A percentile compares a stretch with the other conserved stretches of the same genome.
phyloP scores from a whole-genome alignment of 2,888 invertebrate genomes.

The Anoncus sp. region DNA sequence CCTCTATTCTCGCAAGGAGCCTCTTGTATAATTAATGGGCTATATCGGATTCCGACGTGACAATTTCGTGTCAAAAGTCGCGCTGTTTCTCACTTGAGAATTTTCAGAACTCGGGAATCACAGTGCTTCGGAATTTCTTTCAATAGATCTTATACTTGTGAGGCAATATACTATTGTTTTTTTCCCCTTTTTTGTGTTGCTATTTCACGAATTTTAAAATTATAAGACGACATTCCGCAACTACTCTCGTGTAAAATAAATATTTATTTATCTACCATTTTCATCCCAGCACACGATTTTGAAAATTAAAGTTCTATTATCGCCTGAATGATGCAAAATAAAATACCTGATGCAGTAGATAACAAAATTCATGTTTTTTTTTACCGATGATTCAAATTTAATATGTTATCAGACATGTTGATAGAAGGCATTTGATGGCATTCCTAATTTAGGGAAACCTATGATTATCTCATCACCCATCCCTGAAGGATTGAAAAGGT shows the following conservation, averaged over 20 bases:
- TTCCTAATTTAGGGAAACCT: too few relatives aligned
- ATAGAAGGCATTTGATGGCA: too few relatives aligned
- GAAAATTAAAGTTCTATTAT: too few relatives aligned
- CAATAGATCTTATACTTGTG: not conserved
- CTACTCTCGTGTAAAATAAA: too few relatives aligned
- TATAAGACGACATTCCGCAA: not conserved
- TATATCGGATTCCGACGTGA: conserved; percentile 45
- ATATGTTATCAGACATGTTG: too few relatives aligned
- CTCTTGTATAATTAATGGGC: conserved; percentile 52
- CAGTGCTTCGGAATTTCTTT: conserved; percentile 1
- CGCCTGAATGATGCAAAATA: too few relatives aligned
- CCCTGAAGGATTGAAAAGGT: too few relatives aligned
- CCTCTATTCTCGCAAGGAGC: conserved; percentile 25
- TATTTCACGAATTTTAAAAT: not conserved
- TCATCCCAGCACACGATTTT: too few relatives aligned
- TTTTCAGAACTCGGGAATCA: not conserved
- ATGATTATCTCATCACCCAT: too few relatives aligned
- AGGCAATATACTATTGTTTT: conserved; percentile 6
- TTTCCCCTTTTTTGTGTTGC: not conserved
- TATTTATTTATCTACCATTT: too few relatives aligned
- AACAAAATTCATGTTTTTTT: not conserved
- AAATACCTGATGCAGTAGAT: too few relatives aligned
- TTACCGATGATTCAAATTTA: not conserved
- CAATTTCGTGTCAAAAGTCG: conserved; percentile 32
- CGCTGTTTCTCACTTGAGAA: not conserved